phyloP scores from a whole-genome alignment of 1,140 invertebrate genomes.

The Diorhabda carinulata region DNA sequence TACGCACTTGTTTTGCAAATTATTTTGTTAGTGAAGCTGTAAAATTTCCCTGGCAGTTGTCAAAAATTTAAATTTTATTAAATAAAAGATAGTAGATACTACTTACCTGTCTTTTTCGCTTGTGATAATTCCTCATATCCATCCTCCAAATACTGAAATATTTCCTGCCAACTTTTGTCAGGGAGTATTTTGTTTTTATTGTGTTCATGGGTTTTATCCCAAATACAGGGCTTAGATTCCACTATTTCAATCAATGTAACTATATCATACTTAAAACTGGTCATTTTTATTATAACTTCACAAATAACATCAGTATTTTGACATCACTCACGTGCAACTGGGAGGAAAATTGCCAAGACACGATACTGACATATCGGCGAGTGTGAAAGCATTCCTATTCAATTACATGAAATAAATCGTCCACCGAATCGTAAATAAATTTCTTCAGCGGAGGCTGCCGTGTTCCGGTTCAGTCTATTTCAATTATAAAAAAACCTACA shows the following conservation, averaged over 20 bases:
- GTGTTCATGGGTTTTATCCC: slow-evolving; percentile 17
- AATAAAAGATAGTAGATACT: too few species aligned
- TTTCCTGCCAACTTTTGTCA: slow-evolving; percentile 14
- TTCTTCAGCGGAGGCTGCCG: too few species aligned
- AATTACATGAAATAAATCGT: too few species aligned
- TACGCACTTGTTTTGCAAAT: slow-evolving; percentile 21
- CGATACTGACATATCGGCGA: too few species aligned
- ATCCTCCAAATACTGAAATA: slow-evolving; percentile 20
- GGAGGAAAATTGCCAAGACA: too few species aligned
- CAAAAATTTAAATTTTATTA: slow-evolving; percentile 18
- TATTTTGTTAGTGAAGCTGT: slow-evolving; percentile 19
- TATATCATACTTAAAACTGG: slow-evolving; percentile 19
- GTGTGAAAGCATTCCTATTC: too few species aligned
- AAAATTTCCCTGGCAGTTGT: slow-evolving; percentile 19
- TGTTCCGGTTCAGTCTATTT: too few species aligned
- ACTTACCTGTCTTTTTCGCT: background rate
- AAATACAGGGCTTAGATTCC: slow-evolving; percentile 18
- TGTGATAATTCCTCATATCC: slow-evolving; percentile 23
- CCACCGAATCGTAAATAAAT: too few species aligned
- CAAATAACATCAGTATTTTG: background rate
- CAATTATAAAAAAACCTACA: too few species aligned
- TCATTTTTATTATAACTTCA: slow-evolving; percentile 6
- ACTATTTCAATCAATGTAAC: slow-evolving; percentile 19
- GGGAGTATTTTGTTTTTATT: slow-evolving; percentile 13
- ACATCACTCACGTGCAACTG: too few species aligned